phyloP scores from a whole-genome alignment of 2,113 vertebrate genomes.

The Anhinga anhinga region DNA sequence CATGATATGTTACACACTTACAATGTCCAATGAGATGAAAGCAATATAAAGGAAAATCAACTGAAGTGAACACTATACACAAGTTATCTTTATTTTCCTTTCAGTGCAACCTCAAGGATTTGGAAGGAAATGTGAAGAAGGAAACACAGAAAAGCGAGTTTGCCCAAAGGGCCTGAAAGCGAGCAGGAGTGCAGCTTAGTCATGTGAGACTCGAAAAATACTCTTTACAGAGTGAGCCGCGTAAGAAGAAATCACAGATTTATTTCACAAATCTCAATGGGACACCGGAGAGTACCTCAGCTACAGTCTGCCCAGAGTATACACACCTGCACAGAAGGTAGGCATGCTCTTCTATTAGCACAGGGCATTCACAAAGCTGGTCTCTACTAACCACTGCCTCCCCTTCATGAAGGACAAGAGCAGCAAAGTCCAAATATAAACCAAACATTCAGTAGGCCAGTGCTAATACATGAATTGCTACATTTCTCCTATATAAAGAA shows the following conservation, averaged over 20 bases:
- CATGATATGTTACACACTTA: background rate
- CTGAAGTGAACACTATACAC: fast-evolving
- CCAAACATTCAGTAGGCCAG: background rate
- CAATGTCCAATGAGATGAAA: fast-evolving
- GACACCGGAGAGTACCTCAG: background rate
- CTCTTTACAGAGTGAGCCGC: background rate
- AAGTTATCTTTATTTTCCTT: background rate
- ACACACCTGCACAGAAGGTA: background rate
- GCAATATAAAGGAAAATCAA: background rate
- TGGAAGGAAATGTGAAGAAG: background rate
- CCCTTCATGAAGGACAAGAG: background rate
- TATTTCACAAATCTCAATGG: background rate
- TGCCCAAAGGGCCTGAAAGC: background rate
- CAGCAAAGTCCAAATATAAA: background rate
- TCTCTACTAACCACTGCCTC: background rate
- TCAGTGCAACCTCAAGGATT: background rate
- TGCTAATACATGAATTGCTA: background rate
- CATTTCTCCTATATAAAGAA: background rate
- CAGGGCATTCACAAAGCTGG: background rate
- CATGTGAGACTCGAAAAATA: background rate
- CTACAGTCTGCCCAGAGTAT: background rate
- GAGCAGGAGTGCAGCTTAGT: background rate
- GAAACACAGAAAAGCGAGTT: background rate
- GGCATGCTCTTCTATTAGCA: too few species aligned
- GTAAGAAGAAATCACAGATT: background rate